These are phyloP conservation scores for Heliopora coerulea DNA, from an alignment of 92 coral and sea anemone species.

Conservation along the genomic window DNA sequence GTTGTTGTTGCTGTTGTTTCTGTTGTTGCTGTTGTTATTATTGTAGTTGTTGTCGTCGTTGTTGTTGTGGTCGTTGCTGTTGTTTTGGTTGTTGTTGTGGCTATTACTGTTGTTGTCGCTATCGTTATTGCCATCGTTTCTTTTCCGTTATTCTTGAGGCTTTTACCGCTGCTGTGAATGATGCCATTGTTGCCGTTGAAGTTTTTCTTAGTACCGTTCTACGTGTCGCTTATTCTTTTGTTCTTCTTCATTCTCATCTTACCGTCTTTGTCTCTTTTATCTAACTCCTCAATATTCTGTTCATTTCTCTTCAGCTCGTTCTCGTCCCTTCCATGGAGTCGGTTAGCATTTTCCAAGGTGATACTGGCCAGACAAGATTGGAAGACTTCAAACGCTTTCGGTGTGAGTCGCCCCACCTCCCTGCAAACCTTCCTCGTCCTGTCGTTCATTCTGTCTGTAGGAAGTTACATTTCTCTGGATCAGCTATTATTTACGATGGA, in stretches of 20 bases:
- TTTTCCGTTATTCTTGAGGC: too few relatives aligned
- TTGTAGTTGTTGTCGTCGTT: too few relatives aligned
- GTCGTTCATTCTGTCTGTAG: slow-evolving; percentile 66
- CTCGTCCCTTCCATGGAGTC: slow-evolving; percentile 67
- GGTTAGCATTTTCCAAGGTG: slow-evolving; percentile 78
- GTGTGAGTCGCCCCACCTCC: slow-evolving; percentile 59
- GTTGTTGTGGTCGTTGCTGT: too few relatives aligned
- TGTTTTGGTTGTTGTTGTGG: too few relatives aligned
- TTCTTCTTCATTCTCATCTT: neutral
- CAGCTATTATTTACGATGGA: slow-evolving; percentile 88
- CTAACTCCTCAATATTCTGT: neutral
- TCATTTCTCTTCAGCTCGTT: slow-evolving; percentile 56
- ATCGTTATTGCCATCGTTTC: too few relatives aligned
- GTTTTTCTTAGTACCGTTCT: neutral
- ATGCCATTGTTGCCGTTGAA: too few relatives aligned
- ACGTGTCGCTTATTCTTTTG: neutral
- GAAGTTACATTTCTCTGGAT: slow-evolving; percentile 71
- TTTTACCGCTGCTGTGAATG: too few relatives aligned
- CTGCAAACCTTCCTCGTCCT: slow-evolving; percentile 63
- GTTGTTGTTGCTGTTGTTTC: too few relatives aligned
- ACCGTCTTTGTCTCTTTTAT: too few relatives aligned
- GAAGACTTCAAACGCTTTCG: slow-evolving; percentile 55
- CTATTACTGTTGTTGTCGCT: too few relatives aligned
- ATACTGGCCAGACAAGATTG: slow-evolving; percentile 63
- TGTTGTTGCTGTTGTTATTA: too few relatives aligned